phyloP scores from a whole-genome alignment of 2,888 invertebrate species.

The Hydrotaea cyrtoneurina region DNA sequence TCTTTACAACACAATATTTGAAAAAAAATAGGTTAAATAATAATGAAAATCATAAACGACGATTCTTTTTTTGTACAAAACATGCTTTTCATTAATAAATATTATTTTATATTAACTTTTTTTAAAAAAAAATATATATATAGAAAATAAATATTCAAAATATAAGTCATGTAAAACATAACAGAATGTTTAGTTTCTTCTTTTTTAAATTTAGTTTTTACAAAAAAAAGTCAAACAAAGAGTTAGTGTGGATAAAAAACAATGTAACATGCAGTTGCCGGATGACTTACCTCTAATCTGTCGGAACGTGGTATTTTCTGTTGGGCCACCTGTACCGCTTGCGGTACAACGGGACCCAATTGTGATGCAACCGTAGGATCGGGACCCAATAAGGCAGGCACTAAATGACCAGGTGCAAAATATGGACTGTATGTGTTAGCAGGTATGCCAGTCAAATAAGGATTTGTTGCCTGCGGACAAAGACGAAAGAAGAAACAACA shows the following conservation, averaged over 20 bases:
- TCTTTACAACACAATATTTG: neutral
- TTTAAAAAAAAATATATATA: too few species aligned
- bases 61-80: conserved; percentile 34
- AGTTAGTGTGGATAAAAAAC: conserved; percentile 38
- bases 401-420: conserved; percentile 92
- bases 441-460: conserved; percentile 95
- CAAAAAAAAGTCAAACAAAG: neutral
- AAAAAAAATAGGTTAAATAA: conserved; percentile 9
- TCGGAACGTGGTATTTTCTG: conserved; percentile 97
- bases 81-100: conserved; percentile 44
- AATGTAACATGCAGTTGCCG: conserved; percentile 52
- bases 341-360: conserved; percentile 89
- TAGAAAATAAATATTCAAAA: neutral
- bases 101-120: neutral
- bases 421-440: conserved; percentile 95
- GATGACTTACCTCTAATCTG: conserved; percentile 93
- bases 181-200: conserved; percentile 43
- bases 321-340: conserved; percentile 93
- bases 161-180: conserved; percentile 1
- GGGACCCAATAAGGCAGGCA: conserved; percentile 94
- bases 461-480: conserved; percentile 90
- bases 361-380: conserved; percentile 92
- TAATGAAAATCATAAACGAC: conserved; percentile 8
- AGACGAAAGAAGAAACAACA: conserved; percentile 14
- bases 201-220: conserved; percentile 38